Conservation (phyloP, 2,888 invertebrate species). For the Tineola bisselliella region DNA sequence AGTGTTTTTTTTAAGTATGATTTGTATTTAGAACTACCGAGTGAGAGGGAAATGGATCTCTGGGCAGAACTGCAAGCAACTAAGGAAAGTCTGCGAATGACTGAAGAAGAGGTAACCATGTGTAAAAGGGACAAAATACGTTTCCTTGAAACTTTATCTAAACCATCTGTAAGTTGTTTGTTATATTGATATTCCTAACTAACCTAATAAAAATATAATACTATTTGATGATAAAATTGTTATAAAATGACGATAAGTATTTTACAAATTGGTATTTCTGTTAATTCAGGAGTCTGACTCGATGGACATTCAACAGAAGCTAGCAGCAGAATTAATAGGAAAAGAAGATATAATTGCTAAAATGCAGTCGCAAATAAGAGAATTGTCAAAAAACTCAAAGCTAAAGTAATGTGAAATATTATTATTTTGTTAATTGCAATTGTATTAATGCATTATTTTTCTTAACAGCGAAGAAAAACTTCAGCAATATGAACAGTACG, state of each 20-base stretch:
- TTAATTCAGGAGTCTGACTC: too few species aligned
- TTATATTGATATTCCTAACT: too few species aligned
- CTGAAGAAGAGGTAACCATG: constrained; percentile 48
- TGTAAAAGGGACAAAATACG: constrained; percentile 52
- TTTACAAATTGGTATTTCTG: too few species aligned
- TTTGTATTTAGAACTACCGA: constrained; percentile 41
- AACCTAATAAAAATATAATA: too few species aligned
- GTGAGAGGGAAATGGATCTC: constrained; percentile 53
- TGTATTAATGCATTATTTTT: not conserved
- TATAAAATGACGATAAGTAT: too few species aligned
- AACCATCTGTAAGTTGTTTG: constrained; percentile 41
- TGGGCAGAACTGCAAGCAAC: constrained; percentile 54
- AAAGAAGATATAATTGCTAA: constrained; percentile 56
- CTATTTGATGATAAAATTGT: too few species aligned
- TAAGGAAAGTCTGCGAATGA: constrained; percentile 47
- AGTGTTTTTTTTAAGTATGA: not conserved
- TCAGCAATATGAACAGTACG: constrained; percentile 53
- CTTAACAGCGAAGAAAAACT: constrained; percentile 53
- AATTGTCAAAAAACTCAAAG: constrained; percentile 51
- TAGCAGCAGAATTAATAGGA: constrained; percentile 54
- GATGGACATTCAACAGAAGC: constrained; percentile 53
- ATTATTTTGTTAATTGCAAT: not conserved
- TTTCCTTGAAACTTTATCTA: constrained; percentile 54
- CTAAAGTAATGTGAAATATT: constrained; percentile 34
- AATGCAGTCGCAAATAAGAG: constrained; percentile 54